A percentile compares a stretch with the other conserved stretches of the same genome.
These are phyloP conservation scores for Thyatira batis DNA, from an alignment of 2,888 invertebrate species.

Conservation along the genomic window DNA sequence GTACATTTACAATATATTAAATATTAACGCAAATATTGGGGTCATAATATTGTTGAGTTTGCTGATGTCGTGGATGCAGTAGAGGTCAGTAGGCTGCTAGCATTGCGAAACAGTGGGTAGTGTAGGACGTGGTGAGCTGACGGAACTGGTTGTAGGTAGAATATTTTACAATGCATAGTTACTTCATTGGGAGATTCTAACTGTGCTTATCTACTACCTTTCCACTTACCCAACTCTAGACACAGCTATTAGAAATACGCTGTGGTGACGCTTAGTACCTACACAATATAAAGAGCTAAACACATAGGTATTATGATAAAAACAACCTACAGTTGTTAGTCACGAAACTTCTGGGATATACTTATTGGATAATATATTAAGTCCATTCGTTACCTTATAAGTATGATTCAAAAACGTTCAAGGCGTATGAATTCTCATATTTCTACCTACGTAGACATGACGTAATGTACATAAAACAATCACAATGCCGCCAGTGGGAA, in stretches of 20 bases:
- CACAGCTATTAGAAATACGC: too few relatives aligned
- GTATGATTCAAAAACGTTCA: not conserved
- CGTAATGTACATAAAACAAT: not conserved
- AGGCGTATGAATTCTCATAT: not conserved
- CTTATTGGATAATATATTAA: not conserved
- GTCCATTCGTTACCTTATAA: not conserved
- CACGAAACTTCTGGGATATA: not conserved
- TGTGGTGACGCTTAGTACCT: too few relatives aligned
- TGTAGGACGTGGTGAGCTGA: not conserved
- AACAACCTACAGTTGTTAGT: not conserved
- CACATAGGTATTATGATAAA: not conserved
- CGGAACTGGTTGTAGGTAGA: not conserved
- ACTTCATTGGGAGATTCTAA: not conserved
- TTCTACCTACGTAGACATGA: constrained; percentile 1
- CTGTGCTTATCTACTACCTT: not conserved
- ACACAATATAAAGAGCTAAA: too few relatives aligned
- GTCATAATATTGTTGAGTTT: not conserved
- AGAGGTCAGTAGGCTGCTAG: not conserved
- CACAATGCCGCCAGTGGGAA: not conserved
- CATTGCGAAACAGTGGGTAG: not conserved
- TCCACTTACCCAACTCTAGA: too few relatives aligned
- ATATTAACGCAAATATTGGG: not conserved
- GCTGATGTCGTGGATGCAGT: not conserved
- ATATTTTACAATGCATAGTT: not conserved
- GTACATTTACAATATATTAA: not conserved